Percentiles rank a stretch among this genome's conserved stretches.
phyloP scores from a whole-genome alignment of 2,888 invertebrate genomes.

The Aelia acuminata region DNA sequence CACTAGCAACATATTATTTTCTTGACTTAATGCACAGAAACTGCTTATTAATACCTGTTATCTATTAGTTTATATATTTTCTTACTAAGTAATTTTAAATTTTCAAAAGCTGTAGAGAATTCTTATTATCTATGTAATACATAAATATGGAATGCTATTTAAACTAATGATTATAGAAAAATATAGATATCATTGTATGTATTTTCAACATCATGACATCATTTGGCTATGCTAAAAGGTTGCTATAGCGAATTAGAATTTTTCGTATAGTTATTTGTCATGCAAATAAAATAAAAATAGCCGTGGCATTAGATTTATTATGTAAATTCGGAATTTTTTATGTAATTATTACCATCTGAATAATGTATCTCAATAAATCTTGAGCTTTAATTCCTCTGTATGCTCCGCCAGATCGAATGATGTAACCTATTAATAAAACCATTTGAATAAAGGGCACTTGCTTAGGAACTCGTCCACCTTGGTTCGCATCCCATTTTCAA shows the following conservation, averaged over 20 bases:
- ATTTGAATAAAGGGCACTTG: slow-evolving; percentile 9
- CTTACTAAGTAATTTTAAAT: neutral
- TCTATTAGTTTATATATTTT: neutral
- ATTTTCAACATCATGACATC: neutral
- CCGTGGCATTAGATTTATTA: no score
- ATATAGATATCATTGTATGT: neutral
- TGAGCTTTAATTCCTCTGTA: no score
- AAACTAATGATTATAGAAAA: neutral
- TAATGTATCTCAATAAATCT: no score
- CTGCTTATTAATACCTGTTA: no score
- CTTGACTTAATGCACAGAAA: no score
- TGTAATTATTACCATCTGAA: no score
- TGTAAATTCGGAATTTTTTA: no score
- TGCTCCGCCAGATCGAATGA: neutral
- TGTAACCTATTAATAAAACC: neutral
- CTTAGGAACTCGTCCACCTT: neutral
- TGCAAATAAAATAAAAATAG: no score
- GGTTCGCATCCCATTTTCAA: neutral
- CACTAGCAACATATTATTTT: no score
- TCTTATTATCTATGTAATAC: no score
- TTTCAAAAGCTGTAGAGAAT: neutral
- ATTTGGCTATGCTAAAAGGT: neutral
- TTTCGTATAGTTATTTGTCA: neutral
- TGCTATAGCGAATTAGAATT: neutral
- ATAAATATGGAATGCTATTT: neutral